Evolutionary conservation across 2,888 invertebrate species (phyloP), one percentile per base, ranked within the genome.

Genomic region (Auanema freiburgensis): DNA sequence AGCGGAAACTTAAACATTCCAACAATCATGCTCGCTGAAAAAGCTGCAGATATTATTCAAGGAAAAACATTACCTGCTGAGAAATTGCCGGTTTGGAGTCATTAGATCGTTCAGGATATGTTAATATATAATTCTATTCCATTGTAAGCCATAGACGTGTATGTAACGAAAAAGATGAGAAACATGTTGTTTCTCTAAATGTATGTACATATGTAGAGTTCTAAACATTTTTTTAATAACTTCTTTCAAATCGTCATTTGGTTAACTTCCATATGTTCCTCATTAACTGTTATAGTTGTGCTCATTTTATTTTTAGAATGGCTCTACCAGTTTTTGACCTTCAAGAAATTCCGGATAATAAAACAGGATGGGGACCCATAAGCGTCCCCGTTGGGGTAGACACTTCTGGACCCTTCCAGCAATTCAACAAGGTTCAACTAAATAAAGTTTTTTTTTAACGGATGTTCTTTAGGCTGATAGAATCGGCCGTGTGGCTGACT

Each of bases 401-500:
- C 21, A 59, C 72, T 11, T 53, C 94, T 86, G 92, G 95, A 90
- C 97, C 97, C 11, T 99, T 97, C 86, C 97, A 98, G 86, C 96
- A 96, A 46, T 99, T 96, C 85, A 94, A 96, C 77, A 99, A 77
- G 60, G 63, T 63, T 50, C n/a, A 8, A 46, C 14, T 40, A 11
- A 5, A 23, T 42, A n/a, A 6, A 42, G 12, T 24, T 41, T 6
- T 54, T 16, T 5, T 8, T n/a, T 10, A 41, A 41, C 16, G 6
- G 33, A 2, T 59, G 12, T 11, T 57, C n/a, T 57, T 8, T 41
- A 98, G 87, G 93, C 93, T 67, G 97, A 98, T 86, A 90, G 96
- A 78, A 88, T 98, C 74, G 98, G 98, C 78, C 97, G 97, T 89
- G 96, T 83, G 40, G 80, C 96, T 81, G 98, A 98, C 85, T 98